Conservation (phyloP, 1,140 invertebrate genomes). For the Probaryconus sp. region DNA sequence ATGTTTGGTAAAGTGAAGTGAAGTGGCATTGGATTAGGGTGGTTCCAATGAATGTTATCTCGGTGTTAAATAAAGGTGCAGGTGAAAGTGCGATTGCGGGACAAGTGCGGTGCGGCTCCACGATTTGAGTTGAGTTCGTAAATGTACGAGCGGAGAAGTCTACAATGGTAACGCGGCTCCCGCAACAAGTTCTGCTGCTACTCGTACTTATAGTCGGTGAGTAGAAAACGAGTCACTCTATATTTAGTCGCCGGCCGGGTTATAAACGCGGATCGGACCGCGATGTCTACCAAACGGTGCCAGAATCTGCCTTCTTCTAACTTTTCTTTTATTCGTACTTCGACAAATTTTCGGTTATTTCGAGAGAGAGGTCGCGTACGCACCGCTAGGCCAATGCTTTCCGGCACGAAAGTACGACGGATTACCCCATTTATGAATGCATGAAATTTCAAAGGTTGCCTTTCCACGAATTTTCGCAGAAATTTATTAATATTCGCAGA, state of each 20-base stretch:
- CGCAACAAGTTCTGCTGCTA: constrained; percentile 76
- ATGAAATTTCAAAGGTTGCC: too few relatives aligned
- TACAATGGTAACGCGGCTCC: constrained; percentile 74
- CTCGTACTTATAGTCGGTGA: constrained; percentile 75
- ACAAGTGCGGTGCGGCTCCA: constrained; percentile 52
- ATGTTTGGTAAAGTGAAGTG: too few relatives aligned
- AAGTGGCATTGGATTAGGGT: too few relatives aligned
- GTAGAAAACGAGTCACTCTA: constrained; percentile 62
- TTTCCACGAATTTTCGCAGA: too few relatives aligned
- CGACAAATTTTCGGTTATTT: constrained; percentile 28
- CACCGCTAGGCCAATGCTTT: not conserved
- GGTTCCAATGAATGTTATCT: too few relatives aligned
- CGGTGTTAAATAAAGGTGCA: constrained; percentile 53
- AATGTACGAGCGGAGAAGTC: constrained; percentile 71
- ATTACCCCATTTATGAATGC: too few relatives aligned
- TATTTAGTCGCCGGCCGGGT: constrained; percentile 57
- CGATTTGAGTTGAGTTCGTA: constrained; percentile 72
- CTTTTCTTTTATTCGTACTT: constrained; percentile 22
- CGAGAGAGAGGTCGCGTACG: constrained; percentile 1
- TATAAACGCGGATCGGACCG: constrained; percentile 38
- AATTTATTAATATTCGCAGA: too few relatives aligned
- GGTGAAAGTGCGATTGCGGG: constrained; percentile 66
- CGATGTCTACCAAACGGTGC: constrained; percentile 49
- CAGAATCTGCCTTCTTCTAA: constrained; percentile 52
- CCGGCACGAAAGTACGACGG: not conserved